Base-by-base conservation (phyloP, 1,140 invertebrate species). In the Melipona quadrifasciata region DNA sequence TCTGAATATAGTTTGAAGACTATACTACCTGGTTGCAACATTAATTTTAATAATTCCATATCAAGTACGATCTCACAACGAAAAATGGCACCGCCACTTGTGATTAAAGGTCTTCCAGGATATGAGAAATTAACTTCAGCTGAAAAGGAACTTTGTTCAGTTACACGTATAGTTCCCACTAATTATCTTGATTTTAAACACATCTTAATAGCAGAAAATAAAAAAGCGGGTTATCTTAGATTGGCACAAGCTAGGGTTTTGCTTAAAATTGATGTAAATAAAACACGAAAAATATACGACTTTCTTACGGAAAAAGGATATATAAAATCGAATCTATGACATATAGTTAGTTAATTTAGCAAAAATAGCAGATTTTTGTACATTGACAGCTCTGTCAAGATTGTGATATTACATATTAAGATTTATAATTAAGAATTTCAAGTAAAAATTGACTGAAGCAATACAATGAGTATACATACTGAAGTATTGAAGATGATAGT, bases 261-360 rank as follows among this genome's bases (percentile, higher is more conserved):
- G 14, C 96, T 99, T 19, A 99, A 98, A 94, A 99, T 99, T 84
- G 98, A 99, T 95, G 98, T 99, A 1, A 99, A 99, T 94, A 99
- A 99, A 94, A 99, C 98, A 5, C 96, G 98, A 79, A 98, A 98
- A 93, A 96, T 99, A 68, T 98, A 97, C 95, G 98, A 99, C 94
- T 97, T 97, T 93, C 95, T 99, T 6, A 91, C 97, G 11, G 92
- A 96, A 76, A 96, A 97, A 91, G 97, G 97, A 19, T 96, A 96
- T 91, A 96, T 98, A 75, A 95, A 96, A 91, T 94, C 95, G 14
- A 51, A 27, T 84, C 88, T 93, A 84, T 93, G 70, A 88, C 72
- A 24, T 19, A 64, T 8, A 31, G 57, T 47, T 75, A 14, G 24
- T 51, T 76, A 73, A 74, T 31, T 2, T n/a, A 83, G 61, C 11